A percentile compares a stretch with the other conserved stretches of the same genome.
phyloP scores from a whole-genome alignment of 2,113 vertebrate genomes.

The Clarias batrachus region DNA sequence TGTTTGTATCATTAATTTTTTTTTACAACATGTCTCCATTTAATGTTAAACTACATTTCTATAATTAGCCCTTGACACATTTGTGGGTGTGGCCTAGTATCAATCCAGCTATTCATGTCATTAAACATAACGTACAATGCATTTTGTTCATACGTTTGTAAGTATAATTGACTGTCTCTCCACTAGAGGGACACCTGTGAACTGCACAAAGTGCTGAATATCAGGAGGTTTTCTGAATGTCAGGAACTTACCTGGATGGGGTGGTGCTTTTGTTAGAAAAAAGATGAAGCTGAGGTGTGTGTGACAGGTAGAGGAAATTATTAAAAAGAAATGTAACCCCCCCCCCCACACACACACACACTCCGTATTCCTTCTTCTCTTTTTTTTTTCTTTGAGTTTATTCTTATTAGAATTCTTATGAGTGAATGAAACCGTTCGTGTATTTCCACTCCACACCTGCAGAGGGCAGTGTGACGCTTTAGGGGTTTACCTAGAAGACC shows the following conservation, averaged over 20 bases:
- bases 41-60: neutral
- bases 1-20: neutral
- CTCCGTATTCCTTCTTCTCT: no score
- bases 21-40: neutral
- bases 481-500: no score
- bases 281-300: no score
- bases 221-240: neutral
- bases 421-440: no score
- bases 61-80: neutral
- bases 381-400: no score
- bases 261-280: neutral
- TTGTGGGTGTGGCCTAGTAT: neutral
- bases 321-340: no score
- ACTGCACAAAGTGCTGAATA: neutral
- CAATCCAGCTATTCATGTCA: neutral
- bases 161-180: no score
- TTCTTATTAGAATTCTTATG: no score
- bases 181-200: neutral
- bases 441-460: no score
- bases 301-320: no score
- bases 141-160: neutral
- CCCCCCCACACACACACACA: no score
- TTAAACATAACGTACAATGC: neutral
- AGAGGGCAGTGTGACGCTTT: no score
- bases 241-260: neutral